phyloP scores from a whole-genome alignment of 2,888 invertebrate species.

The Cerastis leucographa region DNA sequence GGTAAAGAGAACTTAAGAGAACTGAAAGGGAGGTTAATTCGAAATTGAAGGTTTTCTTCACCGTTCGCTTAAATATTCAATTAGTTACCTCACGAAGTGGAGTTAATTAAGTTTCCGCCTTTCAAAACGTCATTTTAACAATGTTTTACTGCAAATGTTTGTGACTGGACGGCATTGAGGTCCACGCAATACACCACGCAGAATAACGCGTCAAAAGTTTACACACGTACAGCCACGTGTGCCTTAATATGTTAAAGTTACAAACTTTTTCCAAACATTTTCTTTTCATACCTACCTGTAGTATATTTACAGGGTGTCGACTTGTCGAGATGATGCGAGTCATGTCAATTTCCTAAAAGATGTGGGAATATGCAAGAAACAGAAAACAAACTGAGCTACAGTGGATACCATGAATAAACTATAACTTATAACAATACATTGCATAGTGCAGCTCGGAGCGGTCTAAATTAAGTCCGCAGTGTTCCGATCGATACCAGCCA shows the following conservation, averaged over 20 bases:
- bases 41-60: constrained; percentile 46
- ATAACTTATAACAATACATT: neutral
- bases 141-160: constrained; percentile 13
- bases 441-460: constrained; percentile 6
- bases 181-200: neutral
- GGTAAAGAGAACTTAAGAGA: no score
- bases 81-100: constrained; percentile 45
- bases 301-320: neutral
- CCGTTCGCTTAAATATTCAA: constrained; percentile 45
- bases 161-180: constrained; percentile 21
- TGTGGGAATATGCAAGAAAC: neutral
- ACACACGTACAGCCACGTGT: neutral
- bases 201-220: neutral
- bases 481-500: constrained; percentile 28
- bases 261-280: neutral
- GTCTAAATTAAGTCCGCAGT: constrained; percentile 14
- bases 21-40: constrained; percentile 41
- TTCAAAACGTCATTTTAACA: constrained; percentile 35
- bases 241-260: neutral
- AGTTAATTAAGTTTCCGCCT: constrained; percentile 57
- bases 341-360: neutral
- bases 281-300: neutral
- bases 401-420: neutral
- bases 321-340: neutral
- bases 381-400: neutral